Percentiles rank a stretch among this genome's conserved stretches.
Conservation (phyloP, 1,140 invertebrate genomes). For the Uloborus diversus region DNA sequence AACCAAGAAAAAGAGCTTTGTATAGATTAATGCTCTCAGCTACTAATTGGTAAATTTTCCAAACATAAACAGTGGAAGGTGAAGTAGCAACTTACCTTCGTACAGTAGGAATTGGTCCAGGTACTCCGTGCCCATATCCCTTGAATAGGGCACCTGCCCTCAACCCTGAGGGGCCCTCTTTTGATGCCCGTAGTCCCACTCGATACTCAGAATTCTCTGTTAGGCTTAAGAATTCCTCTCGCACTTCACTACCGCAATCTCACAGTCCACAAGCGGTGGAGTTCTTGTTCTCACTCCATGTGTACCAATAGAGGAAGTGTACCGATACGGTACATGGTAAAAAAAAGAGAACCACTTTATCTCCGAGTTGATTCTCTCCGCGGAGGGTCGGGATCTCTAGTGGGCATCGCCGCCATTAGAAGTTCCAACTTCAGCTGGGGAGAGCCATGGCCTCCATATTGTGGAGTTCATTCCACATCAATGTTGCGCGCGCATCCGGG, state of each 20-base stretch:
- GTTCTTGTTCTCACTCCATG: background rate
- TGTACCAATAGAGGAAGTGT: background rate
- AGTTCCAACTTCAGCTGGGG: background rate
- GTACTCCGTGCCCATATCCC: constrained; percentile 44
- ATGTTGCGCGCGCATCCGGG: background rate
- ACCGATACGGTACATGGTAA: background rate
- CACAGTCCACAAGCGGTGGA: background rate
- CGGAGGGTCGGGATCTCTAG: background rate
- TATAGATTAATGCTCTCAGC: no score
- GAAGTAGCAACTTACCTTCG: constrained; percentile 37
- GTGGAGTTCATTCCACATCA: constrained; percentile 19
- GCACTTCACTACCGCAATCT: background rate
- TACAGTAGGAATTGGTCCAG: constrained; percentile 28
- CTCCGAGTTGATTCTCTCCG: background rate
- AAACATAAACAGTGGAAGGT: no score
- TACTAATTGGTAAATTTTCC: no score
- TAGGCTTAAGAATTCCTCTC: background rate
- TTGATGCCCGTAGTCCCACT: constrained; percentile 24
- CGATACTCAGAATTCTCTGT: background rate
- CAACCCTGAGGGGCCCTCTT: constrained; percentile 19
- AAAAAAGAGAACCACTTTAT: background rate
- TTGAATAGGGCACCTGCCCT: constrained; percentile 41
- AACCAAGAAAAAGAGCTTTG: no score
- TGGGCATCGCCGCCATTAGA: background rate
- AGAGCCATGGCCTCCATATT: constrained; percentile 5